These are phyloP conservation scores for Drosophila parabipectinata DNA, from an alignment of 1,140 invertebrate species.

Conservation along the genomic window DNA sequence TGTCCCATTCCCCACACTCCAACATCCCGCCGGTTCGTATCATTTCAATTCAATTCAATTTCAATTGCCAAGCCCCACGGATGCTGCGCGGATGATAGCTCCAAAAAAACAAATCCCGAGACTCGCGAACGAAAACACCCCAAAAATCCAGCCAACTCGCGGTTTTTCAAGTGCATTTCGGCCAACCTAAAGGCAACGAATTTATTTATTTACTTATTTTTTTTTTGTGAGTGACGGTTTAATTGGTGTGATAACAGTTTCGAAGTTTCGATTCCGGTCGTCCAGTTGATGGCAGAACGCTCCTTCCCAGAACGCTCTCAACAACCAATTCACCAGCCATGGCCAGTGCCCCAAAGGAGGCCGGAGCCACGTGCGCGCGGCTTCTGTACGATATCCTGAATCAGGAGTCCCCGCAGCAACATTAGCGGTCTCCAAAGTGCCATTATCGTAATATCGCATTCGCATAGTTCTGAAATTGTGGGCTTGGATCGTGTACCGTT, in stretches of 20 bases:
- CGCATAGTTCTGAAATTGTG: background rate
- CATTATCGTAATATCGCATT: conserved; percentile 1
- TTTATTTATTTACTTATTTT: conserved; percentile 28
- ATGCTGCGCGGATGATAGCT: conserved; percentile 17
- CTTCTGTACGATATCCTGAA: conserved; percentile 35
- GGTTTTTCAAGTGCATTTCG: background rate
- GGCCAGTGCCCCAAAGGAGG: conserved; percentile 29
- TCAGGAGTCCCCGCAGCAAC: conserved; percentile 4
- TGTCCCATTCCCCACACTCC: background rate
- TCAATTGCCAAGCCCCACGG: conserved; percentile 35
- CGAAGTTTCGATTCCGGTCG: too few relatives aligned
- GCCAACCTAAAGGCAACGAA: background rate
- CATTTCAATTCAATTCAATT: conserved; percentile 40
- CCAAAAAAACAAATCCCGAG: background rate
- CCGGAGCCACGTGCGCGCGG: conserved; percentile 62
- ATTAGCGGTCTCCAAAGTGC: background rate
- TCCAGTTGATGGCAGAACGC: too few relatives aligned
- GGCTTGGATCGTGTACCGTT: conserved; percentile 32
- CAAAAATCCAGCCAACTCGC: conserved; percentile 38
- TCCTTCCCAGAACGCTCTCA: too few relatives aligned
- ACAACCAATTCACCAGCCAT: background rate
- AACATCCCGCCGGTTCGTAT: background rate
- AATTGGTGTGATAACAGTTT: background rate
- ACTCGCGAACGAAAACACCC: conserved; percentile 23
- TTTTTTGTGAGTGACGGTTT: conserved; percentile 27